Percentiles rank a stretch among this genome's conserved stretches.
These are phyloP conservation scores for Melanotaenia maccullochi DNA, from an alignment of 2,797 vertebrate genomes.

Conservation along the genomic window DNA sequence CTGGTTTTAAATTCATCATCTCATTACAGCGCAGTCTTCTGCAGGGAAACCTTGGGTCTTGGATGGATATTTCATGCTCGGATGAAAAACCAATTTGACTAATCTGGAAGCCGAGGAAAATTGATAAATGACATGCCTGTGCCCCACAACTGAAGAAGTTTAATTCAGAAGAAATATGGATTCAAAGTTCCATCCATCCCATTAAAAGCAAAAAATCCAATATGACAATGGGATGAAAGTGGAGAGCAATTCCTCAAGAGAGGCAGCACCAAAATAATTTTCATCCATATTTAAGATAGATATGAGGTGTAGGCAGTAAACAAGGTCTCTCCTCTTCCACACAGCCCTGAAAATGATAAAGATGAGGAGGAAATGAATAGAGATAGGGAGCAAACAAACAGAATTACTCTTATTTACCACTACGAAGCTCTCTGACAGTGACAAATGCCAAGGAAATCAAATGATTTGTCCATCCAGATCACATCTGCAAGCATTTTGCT, in stretches of 20 bases:
- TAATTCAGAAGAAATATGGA: slow-evolving; percentile 19
- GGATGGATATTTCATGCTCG: neutral
- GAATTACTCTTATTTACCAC: slow-evolving; percentile 25
- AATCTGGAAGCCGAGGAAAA: slow-evolving; percentile 10
- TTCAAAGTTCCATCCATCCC: slow-evolving; percentile 32
- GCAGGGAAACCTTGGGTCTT: neutral
- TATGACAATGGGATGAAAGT: slow-evolving; percentile 48
- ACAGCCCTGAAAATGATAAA: slow-evolving; percentile 37
- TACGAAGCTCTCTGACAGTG: slow-evolving; percentile 28
- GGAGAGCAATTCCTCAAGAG: slow-evolving; percentile 36
- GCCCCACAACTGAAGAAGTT: slow-evolving; percentile 5
- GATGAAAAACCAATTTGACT: neutral
- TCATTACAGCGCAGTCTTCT: neutral
- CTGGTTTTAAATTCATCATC: neutral
- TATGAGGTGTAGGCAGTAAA: slow-evolving; percentile 50
- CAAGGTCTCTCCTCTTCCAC: slow-evolving; percentile 34
- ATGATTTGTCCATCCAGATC: slow-evolving; percentile 16
- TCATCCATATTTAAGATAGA: slow-evolving; percentile 50
- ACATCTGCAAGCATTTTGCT: slow-evolving; percentile 22
- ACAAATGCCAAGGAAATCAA: slow-evolving; percentile 37
- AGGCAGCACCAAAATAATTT: slow-evolving; percentile 43
- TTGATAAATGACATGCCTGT: slow-evolving; percentile 17
- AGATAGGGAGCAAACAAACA: slow-evolving; percentile 27
- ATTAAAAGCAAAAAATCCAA: slow-evolving; percentile 39
- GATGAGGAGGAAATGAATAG: slow-evolving; percentile 20